These are phyloP conservation scores for Orchesella flavescens DNA, from an alignment of 2,888 invertebrate species.

Conservation along the genomic window DNA sequence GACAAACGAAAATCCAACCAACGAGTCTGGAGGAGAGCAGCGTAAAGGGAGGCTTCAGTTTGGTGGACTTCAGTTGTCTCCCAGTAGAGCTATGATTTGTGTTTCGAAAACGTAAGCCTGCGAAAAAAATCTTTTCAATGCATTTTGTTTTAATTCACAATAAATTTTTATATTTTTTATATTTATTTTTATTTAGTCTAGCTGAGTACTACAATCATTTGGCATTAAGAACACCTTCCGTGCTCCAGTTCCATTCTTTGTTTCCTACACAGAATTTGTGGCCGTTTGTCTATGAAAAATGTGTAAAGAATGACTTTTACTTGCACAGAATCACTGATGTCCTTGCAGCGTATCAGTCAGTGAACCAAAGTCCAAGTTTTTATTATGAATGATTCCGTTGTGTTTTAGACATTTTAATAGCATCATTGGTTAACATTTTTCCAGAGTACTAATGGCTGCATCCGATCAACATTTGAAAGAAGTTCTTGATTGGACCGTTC, in stretches of 20 bases:
- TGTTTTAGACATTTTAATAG: not conserved
- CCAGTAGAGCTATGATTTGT: conserved; percentile 49
- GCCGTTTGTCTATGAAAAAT: conserved; percentile 36
- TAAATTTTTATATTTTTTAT: not conserved
- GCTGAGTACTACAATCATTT: conserved; percentile 56
- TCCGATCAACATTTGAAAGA: conserved; percentile 23
- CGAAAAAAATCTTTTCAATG: not conserved
- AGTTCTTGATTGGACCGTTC: conserved; percentile 56
- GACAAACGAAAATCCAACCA: not conserved
- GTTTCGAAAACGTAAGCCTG: conserved; percentile 40
- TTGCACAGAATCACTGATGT: conserved; percentile 37
- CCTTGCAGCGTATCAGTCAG: conserved; percentile 10
- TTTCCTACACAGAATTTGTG: conserved; percentile 23
- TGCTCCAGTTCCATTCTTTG: conserved; percentile 50
- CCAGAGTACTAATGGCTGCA: conserved; percentile 13
- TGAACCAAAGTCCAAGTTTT: not conserved
- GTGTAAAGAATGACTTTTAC: conserved; percentile 6
- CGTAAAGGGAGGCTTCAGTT: conserved; percentile 45
- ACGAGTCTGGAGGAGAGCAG: not conserved
- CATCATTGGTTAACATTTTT: too few relatives aligned
- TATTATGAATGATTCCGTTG: not conserved
- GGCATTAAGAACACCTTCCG: conserved; percentile 43
- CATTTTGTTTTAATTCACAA: not conserved
- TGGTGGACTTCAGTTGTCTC: conserved; percentile 49
- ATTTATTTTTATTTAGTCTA: conserved; percentile 13